Evolutionary conservation across 2,797 vertebrate genomes (phyloP).

Genomic region (Microctenopoma steveboyesi): DNA sequence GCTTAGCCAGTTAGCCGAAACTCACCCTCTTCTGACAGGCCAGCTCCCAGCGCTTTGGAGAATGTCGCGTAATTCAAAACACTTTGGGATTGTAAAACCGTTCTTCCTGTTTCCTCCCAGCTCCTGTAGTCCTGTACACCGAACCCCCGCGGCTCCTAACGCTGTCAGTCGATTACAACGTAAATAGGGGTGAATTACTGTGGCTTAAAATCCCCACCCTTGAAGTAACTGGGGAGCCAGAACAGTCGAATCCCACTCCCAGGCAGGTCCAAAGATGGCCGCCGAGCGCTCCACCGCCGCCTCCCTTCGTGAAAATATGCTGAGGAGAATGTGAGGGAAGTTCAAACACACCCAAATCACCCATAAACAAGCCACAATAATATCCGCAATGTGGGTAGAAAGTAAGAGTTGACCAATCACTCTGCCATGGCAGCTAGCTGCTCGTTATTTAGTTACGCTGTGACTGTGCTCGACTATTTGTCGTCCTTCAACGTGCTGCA

Average conservation of each 20-base stretch:
- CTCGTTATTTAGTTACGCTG: constrained; percentile 32
- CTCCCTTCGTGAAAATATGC: constrained; percentile 79
- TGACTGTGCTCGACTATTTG: constrained; percentile 47
- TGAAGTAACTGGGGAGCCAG: constrained; percentile 79
- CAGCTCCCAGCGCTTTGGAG: constrained; percentile 65
- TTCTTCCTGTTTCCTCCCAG: constrained; percentile 35
- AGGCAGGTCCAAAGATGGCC: constrained; percentile 85
- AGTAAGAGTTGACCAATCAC: neutral
- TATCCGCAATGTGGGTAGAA: constrained; percentile 27
- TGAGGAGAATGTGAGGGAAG: constrained; percentile 66
- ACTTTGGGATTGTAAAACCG: constrained; percentile 44
- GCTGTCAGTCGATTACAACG: constrained; percentile 66
- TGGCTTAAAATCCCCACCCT: constrained; percentile 81
- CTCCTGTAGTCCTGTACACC: neutral
- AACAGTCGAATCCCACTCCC: constrained; percentile 77
- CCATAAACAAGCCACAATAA: constrained; percentile 32
- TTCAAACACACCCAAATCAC: constrained; percentile 61
- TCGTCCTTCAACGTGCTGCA: constrained; percentile 50
- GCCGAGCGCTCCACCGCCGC: constrained; percentile 80
- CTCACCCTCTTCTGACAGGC: constrained; percentile 84
- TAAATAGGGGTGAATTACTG: constrained; percentile 36
- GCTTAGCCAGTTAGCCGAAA: constrained; percentile 74
- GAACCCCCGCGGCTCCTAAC: constrained; percentile 19
- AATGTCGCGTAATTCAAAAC: constrained; percentile 71
- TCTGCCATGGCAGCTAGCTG: constrained; percentile 20